A percentile compares a stretch with the other conserved stretches of the same genome.
Conservation (phyloP, 2,797 vertebrate genomes). For the Phataginus tetradactyla region DNA sequence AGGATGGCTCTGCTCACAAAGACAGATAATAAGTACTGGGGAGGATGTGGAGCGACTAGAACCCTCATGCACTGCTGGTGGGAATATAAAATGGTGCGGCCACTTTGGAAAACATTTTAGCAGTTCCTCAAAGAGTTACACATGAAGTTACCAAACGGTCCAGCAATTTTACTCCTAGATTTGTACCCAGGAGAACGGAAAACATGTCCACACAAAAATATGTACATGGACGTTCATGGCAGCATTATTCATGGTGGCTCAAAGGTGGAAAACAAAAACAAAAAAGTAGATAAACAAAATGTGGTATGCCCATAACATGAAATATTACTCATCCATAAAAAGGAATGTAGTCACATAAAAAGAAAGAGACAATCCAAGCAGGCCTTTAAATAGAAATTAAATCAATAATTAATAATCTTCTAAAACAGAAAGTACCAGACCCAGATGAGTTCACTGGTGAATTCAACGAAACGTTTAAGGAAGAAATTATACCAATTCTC, state of each 20-base stretch:
- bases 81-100: not conserved
- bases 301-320: too few relatives aligned
- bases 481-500: too few relatives aligned
- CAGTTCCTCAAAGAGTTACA: not conserved
- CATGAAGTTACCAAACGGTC: not conserved
- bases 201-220: not conserved
- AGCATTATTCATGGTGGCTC: not conserved
- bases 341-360: not conserved
- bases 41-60: not conserved
- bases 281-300: not conserved
- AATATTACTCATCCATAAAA: not conserved
- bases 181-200: not conserved
- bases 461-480: not conserved
- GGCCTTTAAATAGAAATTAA: not conserved
- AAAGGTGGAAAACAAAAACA: not conserved
- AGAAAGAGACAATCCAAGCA: not conserved
- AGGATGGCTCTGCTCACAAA: not conserved
- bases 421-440: not conserved
- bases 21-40: not conserved
- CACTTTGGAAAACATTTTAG: not conserved
- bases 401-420: not conserved
- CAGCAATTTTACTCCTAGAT: not conserved
- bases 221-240: not conserved
- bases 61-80: not conserved
- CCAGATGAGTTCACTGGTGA: not conserved